phyloP scores from a whole-genome alignment of 2,113 vertebrate species.

The Cavia aperea region DNA sequence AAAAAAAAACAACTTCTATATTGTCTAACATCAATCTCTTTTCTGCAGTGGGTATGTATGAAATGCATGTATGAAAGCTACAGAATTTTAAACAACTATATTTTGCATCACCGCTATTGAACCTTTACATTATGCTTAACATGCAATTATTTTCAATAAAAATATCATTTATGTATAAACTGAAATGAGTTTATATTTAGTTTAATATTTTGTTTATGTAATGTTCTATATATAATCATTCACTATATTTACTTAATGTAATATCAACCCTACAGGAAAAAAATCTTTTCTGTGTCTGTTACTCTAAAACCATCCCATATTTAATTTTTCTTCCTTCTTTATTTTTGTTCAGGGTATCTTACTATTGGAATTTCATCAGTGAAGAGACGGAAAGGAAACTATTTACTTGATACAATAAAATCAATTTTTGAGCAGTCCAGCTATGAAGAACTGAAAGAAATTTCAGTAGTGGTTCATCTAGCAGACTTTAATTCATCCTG shows the following conservation, averaged over 20 bases:
- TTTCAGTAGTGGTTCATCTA: slow-evolving; percentile 92
- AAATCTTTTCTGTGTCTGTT: neutral
- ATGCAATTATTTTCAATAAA: neutral
- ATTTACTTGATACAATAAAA: slow-evolving; percentile 95
- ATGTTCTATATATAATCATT: slow-evolving; percentile 30
- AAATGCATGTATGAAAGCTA: neutral
- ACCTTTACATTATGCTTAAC: slow-evolving; percentile 1
- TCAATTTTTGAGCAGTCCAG: slow-evolving; percentile 97
- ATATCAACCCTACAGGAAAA: neutral
- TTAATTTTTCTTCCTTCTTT: slow-evolving; percentile 52
- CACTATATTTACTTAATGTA: slow-evolving; percentile 23
- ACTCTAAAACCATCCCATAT: neutral
- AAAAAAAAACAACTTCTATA: neutral
- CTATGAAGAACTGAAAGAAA: slow-evolving; percentile 96
- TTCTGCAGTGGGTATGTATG: neutral
- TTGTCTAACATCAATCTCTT: neutral
- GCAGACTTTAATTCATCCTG: slow-evolving; percentile 92
- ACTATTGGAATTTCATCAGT: slow-evolving; percentile 96
- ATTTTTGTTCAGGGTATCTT: slow-evolving; percentile 85
- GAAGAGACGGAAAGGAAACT: slow-evolving; percentile 93
- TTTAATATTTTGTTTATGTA: neutral
- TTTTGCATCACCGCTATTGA: neutral
- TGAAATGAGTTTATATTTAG: neutral
- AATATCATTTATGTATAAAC: slow-evolving; percentile 32
- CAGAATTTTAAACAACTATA: neutral